Evolutionary conservation across 2,888 invertebrate species (phyloP).

Genomic region (Euplexia lucipara): DNA sequence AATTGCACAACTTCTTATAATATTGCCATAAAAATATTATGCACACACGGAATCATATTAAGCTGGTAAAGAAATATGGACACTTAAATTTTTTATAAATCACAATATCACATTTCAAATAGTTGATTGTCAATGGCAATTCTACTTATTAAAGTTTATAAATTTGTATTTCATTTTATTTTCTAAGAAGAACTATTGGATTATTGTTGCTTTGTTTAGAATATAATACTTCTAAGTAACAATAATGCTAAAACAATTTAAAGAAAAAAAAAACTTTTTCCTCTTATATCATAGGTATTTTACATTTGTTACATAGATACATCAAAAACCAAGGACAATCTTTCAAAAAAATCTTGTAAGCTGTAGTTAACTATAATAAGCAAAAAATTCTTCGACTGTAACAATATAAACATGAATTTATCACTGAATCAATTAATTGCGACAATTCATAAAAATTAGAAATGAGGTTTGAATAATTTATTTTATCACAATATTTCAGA

Average conservation of each 20-base stretch:
- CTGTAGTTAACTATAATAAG: constrained; percentile 30
- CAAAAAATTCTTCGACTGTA: constrained; percentile 31
- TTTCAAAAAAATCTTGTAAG: constrained; percentile 28
- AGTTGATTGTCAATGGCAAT: constrained; percentile 54
- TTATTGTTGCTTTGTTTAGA: constrained; percentile 31
- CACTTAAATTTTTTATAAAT: constrained; percentile 56
- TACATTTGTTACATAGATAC: constrained; percentile 24
- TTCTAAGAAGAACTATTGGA: constrained; percentile 40
- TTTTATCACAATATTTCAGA: constrained; percentile 83
- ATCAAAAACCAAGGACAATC: constrained; percentile 40
- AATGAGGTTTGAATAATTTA: constrained; percentile 78
- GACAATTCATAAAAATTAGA: constrained; percentile 64
- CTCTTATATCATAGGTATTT: constrained; percentile 21
- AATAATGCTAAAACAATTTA: constrained; percentile 39
- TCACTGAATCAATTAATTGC: constrained; percentile 58
- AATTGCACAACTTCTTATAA: constrained; percentile 40
- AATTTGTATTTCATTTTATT: constrained; percentile 36
- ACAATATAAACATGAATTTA: constrained; percentile 58
- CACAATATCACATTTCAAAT: constrained; percentile 64
- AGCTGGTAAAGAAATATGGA: constrained; percentile 59
- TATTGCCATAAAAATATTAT: constrained; percentile 45
- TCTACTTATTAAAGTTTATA: constrained; percentile 23
- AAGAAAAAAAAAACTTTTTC: constrained; percentile 21
- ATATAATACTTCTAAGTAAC: constrained; percentile 46
- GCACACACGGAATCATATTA: constrained; percentile 52